Base-by-base conservation (phyloP, 2,888 invertebrate genomes). In the Platycnemis pennipes region DNA sequence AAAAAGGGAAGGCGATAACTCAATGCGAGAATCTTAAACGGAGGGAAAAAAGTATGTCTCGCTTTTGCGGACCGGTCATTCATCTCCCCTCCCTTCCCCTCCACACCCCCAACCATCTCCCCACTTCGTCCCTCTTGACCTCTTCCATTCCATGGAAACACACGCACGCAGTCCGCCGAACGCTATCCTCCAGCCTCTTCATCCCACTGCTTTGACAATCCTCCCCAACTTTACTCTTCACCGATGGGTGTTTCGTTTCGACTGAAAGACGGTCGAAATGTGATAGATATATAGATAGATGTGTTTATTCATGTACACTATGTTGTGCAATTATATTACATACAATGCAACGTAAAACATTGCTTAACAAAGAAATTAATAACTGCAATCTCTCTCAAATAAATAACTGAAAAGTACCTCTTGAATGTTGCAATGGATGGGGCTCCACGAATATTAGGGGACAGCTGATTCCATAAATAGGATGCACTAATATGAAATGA, bases 91-190 rank as follows among this genome's bases (percentile, higher is more conserved):
- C 77, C 77, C 13, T 37, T 37, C 77, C 13, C 13, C 11, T 37
- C 3, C 77, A 31, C 37, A 31, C 13, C 77, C 77, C 37, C 11
- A 8, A 13, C 37, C 37, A 31, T 2, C 37, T 0, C 37, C 11
- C 37, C 37, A 2, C 63, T n/a, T 2, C 37, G 11, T 13, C 77
- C 26, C 77, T 31, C 1, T 8, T 31, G 13, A 37, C 11, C 77
- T 37, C 37, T 77, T 77, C 77, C 31, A 77, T 37, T 77, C 77
- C 77, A 77, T 77, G 77, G 13, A 77, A 77, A 77, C 77, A n/a
- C 63, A 37, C 77, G 37, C 77, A 13, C 77, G 37, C 37, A 1
- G 2, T 37, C 63, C 63, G 63, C n/a, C n/a, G n/a, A n/a, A n/a
- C 7, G n/a, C 63, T 63, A 63, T 63, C 1, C 22, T 26, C 37